Evolutionary conservation across 2,888 invertebrate species (phyloP), one percentile per base, ranked within the genome.

Genomic region (Hypomecis atomaria): DNA sequence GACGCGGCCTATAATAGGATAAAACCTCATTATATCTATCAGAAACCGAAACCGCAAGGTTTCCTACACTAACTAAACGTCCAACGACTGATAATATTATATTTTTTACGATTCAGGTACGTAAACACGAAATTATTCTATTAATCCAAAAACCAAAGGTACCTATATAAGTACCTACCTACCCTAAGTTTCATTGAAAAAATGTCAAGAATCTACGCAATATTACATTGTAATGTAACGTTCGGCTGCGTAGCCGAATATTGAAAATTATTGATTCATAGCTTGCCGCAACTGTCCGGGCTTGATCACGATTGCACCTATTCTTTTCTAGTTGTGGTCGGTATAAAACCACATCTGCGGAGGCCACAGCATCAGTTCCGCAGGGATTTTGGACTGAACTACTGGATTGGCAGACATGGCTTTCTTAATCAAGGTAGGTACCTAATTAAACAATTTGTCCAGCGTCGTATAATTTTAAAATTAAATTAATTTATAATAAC

Each of bases 241-340:
- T 78, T 78, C 74, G 79, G 75, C 80, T 85, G 85, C 86, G 87
- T 89, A 83, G 75, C 73, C 83, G 74, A 88, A 90, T 82, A 90
- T 86, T 86, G 86, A 89, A 88, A 91, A 90, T 87, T 88, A 89
- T 92, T 90, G 90, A 88, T 89, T 89, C 90, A 90, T 90, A 88
- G 85, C 84, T 84, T 87, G 87, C 85, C 70, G 90, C 90, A 92
- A 91, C 82, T 71, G 70, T 69, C 66, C 80, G 75, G 78, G 82
- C 86, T 85, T 85, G 83, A 82, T 84, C 83, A 84, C 83, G 83
- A 89, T 91, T 90, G 88, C 88, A 85, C 81, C 78, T 78, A 75
- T 83, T 88, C 78, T 86, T 79, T 82, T 79, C 76, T 82, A 81
- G 82, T 82, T 83, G 79, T 82, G 77, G 77, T 72, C 64, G 80